Base-by-base conservation (phyloP, 2,888 invertebrate genomes). In the Chironomus tentans region DNA sequence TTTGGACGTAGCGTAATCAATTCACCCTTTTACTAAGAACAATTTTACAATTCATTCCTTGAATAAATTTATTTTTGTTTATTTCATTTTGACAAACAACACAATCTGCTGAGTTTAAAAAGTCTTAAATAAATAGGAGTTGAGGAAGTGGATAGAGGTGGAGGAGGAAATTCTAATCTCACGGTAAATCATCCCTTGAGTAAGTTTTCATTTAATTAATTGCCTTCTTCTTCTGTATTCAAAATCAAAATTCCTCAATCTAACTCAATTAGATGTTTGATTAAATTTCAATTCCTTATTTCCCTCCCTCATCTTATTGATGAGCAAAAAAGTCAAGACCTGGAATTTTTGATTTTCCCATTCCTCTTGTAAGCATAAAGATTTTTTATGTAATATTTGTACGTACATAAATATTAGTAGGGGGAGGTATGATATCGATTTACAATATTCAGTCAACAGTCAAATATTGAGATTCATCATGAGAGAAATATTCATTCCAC, bases 171-270 rank as follows among this genome's bases (percentile, higher is more conserved):
- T 70, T 46, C 46, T 15, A 38, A n/a, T 38, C 38, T 38, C 47
- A 24, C 47, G 22, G 13, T 48, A 13, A 70, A 10, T 47, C 47
- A 15, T 48, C 21, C 10, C n/a, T 48, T 28, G 18, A 21, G 70
- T 62, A 18, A 48, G 56, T 70, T 47, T 70, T 21, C 18, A 50
- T 70, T 70, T 70, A 70, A 70, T 72, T 72, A 72, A 72, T 61
- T 72, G 61, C 72, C 61, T 46, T 22, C 56, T 15, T n/a, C 21
- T 56, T 56, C 18, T n/a, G 7, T 5, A 15, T 56, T 50, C 15
- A 65, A 72, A 72, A 72, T 72, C 72, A 72, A 72, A 72, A 72
- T 72, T 72, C 72, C 50, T 28, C 72, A 72, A 62, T 72, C 62
- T 62, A 18, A 61, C 61, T 72, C 62, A 72, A 72, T 72, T 72